These are phyloP conservation scores for Crax fasciolata DNA, from an alignment of 2,797 vertebrate genomes.

Conservation along the genomic window DNA sequence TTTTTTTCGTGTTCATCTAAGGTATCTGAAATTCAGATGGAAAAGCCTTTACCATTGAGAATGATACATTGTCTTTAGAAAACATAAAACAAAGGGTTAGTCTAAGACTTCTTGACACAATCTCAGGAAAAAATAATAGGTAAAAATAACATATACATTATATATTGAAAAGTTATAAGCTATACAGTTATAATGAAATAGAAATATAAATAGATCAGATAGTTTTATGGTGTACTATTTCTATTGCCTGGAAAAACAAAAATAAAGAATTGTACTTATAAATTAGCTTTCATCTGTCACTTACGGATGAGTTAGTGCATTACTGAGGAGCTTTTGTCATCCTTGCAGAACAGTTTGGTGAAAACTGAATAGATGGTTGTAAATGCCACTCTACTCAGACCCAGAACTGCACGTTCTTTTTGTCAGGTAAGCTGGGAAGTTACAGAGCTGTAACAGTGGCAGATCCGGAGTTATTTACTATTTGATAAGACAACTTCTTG, in stretches of 20 bases:
- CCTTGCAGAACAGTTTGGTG: not conserved
- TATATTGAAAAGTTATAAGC: not conserved
- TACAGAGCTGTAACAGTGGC: not conserved
- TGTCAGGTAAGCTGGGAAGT: not conserved
- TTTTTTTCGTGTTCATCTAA: not conserved
- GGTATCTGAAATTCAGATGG: not conserved
- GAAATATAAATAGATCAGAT: not conserved
- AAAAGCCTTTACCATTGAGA: not conserved
- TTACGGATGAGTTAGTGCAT: not conserved
- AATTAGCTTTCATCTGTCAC: not conserved
- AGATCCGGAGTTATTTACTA: not conserved
- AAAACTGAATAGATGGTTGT: not conserved
- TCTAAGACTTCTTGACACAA: not conserved
- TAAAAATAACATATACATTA: not conserved
- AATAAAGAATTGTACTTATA: not conserved
- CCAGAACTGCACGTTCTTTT: not conserved
- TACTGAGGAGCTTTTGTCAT: not conserved
- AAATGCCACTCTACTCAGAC: not conserved
- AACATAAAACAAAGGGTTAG: fast-evolving
- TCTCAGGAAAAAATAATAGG: not conserved
- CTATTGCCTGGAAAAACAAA: not conserved
- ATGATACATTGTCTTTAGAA: not conserved
- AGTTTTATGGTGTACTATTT: not conserved
- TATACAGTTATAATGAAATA: not conserved
- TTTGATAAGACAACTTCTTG: not conserved